A percentile compares a stretch with the other conserved stretches of the same genome.
These are phyloP conservation scores for Drosophila trapezifrons DNA, from an alignment of 1,140 invertebrate species.

Conservation along the genomic window DNA sequence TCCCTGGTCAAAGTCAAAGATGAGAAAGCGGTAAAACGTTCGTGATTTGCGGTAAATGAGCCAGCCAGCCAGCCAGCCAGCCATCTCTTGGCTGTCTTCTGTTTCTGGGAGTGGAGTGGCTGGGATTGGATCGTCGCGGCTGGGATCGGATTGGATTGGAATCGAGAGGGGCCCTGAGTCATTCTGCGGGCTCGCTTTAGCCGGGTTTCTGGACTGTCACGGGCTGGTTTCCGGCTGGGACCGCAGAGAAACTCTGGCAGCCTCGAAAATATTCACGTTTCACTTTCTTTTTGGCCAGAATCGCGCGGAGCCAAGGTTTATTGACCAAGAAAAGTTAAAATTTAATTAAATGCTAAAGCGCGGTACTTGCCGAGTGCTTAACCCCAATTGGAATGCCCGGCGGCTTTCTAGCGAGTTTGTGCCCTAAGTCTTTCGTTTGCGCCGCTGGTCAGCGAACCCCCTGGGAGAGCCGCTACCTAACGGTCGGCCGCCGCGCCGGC, in stretches of 20 bases:
- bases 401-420: slow-evolving; percentile 67
- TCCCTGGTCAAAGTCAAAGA: slow-evolving; percentile 52
- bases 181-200: slow-evolving; percentile 28
- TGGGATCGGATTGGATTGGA: slow-evolving; percentile 10
- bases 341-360: slow-evolving; percentile 24
- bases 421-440: slow-evolving; percentile 72
- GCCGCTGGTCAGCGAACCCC: slow-evolving; percentile 44
- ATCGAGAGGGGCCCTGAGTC: slow-evolving; percentile 22
- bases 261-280: slow-evolving; percentile 47
- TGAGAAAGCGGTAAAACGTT: slow-evolving; percentile 65
- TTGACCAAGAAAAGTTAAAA: slow-evolving; percentile 54
- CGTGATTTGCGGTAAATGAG: slow-evolving; percentile 61
- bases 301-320: slow-evolving; percentile 59
- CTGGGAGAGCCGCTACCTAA: slow-evolving; percentile 7
- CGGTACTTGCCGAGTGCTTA: slow-evolving; percentile 17
- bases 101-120: slow-evolving; percentile 24
- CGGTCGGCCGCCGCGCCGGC: slow-evolving; percentile 17
- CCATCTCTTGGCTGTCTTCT: slow-evolving; percentile 12
- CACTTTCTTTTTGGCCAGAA: slow-evolving; percentile 79
- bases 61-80: too few species aligned
- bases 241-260: slow-evolving; percentile 60
- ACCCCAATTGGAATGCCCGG: slow-evolving; percentile 30
- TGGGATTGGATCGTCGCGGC: slow-evolving; percentile 1
- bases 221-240: slow-evolving; percentile 63
- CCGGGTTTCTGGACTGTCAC: slow-evolving; percentile 54